These are phyloP conservation scores for Drosophila kohkoa DNA, from an alignment of 1,140 invertebrate genomes.

Conservation along the genomic window DNA sequence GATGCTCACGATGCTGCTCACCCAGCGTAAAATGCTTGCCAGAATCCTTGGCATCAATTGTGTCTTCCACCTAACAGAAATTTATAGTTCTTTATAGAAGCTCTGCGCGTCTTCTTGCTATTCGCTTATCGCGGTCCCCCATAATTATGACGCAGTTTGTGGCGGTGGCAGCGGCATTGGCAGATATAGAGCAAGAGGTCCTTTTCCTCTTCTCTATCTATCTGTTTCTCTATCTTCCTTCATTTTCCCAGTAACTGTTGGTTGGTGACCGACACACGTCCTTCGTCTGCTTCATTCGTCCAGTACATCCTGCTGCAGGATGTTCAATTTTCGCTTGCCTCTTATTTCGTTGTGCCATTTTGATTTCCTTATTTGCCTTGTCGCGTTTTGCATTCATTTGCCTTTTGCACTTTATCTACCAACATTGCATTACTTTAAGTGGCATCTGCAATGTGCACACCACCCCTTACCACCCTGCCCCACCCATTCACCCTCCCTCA, in stretches of 20 bases:
- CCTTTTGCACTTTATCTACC: slow-evolving; percentile 44
- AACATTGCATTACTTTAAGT: slow-evolving; percentile 77
- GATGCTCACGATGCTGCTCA: not conserved
- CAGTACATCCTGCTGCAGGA: slow-evolving; percentile 75
- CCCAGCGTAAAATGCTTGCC: slow-evolving; percentile 1
- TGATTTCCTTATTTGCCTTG: slow-evolving; percentile 82
- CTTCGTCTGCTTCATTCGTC: slow-evolving; percentile 19
- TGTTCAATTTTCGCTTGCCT: slow-evolving; percentile 80
- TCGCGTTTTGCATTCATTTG: slow-evolving; percentile 61
- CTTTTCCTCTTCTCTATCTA: no score
- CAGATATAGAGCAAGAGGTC: not conserved
- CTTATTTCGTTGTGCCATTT: slow-evolving; percentile 77
- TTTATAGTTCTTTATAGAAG: slow-evolving; percentile 47
- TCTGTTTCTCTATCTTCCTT: not conserved
- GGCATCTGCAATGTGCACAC: slow-evolving; percentile 42
- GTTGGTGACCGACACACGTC: slow-evolving; percentile 11
- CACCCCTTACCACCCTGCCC: not conserved
- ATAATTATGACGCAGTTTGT: slow-evolving; percentile 57
- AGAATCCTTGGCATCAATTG: slow-evolving; percentile 78
- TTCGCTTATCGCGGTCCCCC: slow-evolving; percentile 53
- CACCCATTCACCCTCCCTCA: not conserved
- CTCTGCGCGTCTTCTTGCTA: slow-evolving; percentile 41
- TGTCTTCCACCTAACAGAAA: slow-evolving; percentile 49
- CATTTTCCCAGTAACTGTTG: not conserved
- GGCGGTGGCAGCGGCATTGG: slow-evolving; percentile 7